These are phyloP conservation scores for Leptopilina drosophilae DNA, from an alignment of 2,888 invertebrate genomes.

Conservation along the genomic window DNA sequence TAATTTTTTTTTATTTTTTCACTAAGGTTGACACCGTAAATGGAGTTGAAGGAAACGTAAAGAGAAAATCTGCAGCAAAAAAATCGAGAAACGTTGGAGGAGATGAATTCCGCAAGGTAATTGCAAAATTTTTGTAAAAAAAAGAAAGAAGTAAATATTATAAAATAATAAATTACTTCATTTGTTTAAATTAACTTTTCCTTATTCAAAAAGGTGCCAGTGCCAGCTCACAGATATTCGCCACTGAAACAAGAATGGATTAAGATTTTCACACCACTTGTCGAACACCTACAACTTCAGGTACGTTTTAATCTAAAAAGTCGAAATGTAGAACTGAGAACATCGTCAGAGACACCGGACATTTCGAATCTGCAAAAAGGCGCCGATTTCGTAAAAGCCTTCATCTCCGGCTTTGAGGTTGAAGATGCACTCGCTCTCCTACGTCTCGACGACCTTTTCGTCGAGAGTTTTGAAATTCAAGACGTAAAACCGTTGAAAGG, in stretches of 20 bases:
- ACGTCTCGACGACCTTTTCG: slow-evolving; percentile 96
- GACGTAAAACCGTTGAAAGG: slow-evolving; percentile 97
- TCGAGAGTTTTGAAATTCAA: slow-evolving; percentile 97
- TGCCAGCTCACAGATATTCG: slow-evolving; percentile 96
- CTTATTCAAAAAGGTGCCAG: slow-evolving; percentile 79
- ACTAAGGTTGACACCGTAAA: slow-evolving; percentile 82
- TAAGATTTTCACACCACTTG: slow-evolving; percentile 97
- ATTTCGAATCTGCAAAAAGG: slow-evolving; percentile 96
- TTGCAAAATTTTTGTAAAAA: no score
- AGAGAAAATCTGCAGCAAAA: slow-evolving; percentile 73
- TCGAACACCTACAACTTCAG: slow-evolving; percentile 95
- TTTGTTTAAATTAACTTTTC: slow-evolving; percentile 8
- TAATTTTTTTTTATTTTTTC: neutral
- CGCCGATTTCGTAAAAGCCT: slow-evolving; percentile 98
- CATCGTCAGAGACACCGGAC: slow-evolving; percentile 85
- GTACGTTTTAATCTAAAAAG: slow-evolving; percentile 95
- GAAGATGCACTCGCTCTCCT: slow-evolving; percentile 97
- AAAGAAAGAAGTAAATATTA: no score
- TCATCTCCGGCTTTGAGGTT: slow-evolving; percentile 96
- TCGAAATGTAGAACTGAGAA: slow-evolving; percentile 91
- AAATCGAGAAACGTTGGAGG: slow-evolving; percentile 64
- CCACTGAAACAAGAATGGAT: slow-evolving; percentile 98
- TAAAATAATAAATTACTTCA: neutral
- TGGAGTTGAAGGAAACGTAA: slow-evolving; percentile 80
- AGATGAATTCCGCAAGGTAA: slow-evolving; percentile 69